Conservation (phyloP, 2,888 invertebrate genomes). For the Branchellion lobata region DNA sequence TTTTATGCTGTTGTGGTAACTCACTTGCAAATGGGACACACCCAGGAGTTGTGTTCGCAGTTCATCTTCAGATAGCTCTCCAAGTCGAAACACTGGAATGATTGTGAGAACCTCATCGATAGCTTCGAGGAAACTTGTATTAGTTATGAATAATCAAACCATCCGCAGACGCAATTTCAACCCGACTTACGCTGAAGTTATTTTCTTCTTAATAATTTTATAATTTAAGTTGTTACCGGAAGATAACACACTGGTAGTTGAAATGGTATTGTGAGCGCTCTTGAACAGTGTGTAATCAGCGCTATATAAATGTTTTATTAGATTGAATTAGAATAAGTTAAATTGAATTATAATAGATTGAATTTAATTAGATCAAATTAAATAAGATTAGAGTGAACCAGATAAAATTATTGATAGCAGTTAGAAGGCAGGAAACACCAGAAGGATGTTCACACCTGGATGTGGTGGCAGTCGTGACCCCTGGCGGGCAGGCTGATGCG, state of each 20-base stretch:
- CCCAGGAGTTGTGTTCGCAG: constrained; percentile 45
- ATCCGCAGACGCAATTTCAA: not conserved
- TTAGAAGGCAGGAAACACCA: too few species aligned
- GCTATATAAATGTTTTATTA: too few species aligned
- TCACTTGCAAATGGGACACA: constrained; percentile 49
- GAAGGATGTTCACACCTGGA: constrained; percentile 42
- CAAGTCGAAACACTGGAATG: constrained; percentile 46
- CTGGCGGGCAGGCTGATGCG: constrained; percentile 44
- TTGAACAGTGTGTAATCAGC: too few species aligned
- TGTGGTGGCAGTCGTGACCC: constrained; percentile 46
- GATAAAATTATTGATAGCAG: too few species aligned
- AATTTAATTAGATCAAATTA: too few species aligned
- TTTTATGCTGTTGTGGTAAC: too few species aligned
- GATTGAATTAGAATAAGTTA: too few species aligned
- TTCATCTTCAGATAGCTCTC: constrained; percentile 47
- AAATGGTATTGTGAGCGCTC: too few species aligned
- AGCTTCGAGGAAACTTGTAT: not conserved
- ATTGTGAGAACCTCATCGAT: not conserved
- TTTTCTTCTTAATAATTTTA: not conserved
- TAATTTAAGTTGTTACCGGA: not conserved
- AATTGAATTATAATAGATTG: too few species aligned
- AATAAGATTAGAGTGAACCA: too few species aligned
- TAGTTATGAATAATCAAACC: not conserved
- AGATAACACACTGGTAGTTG: too few species aligned
- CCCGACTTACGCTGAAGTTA: not conserved